phyloP scores from a whole-genome alignment of 2,113 vertebrate species.

The Mellivora capensis region DNA sequence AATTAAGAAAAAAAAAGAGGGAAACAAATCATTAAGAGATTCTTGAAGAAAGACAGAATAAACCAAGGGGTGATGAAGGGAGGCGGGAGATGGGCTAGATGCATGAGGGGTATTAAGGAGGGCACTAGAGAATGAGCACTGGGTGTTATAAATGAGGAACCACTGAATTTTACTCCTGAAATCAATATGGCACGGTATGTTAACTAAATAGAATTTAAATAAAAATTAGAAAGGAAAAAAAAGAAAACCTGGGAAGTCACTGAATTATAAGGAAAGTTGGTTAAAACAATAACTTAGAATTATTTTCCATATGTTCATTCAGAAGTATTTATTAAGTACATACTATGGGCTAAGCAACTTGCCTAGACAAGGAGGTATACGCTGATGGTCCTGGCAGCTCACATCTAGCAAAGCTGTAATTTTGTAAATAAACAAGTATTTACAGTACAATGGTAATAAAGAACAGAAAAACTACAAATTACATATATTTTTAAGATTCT shows the following conservation, averaged over 20 bases:
- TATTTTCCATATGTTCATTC: neutral
- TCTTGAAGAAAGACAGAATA: neutral
- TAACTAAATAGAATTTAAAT: neutral
- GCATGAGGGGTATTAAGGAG: neutral
- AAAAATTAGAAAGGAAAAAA: neutral
- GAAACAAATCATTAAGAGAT: neutral
- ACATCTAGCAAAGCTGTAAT: neutral
- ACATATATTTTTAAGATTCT: neutral
- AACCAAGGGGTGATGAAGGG: neutral
- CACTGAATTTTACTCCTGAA: neutral
- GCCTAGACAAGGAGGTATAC: neutral
- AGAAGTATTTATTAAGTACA: neutral
- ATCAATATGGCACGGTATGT: neutral
- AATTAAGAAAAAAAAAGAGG: neutral
- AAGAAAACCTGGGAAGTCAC: neutral
- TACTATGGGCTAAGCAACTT: neutral
- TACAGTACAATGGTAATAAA: neutral
- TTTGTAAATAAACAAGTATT: neutral
- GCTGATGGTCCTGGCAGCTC: accelerated
- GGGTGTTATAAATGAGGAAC: neutral
- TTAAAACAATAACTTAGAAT: neutral
- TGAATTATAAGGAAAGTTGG: neutral
- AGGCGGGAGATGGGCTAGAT: neutral
- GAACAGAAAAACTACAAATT: neutral
- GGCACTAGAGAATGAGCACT: neutral